Conservation (phyloP, 53 echinoderm and acorn worm genomes). For the Holothuria scabra region DNA sequence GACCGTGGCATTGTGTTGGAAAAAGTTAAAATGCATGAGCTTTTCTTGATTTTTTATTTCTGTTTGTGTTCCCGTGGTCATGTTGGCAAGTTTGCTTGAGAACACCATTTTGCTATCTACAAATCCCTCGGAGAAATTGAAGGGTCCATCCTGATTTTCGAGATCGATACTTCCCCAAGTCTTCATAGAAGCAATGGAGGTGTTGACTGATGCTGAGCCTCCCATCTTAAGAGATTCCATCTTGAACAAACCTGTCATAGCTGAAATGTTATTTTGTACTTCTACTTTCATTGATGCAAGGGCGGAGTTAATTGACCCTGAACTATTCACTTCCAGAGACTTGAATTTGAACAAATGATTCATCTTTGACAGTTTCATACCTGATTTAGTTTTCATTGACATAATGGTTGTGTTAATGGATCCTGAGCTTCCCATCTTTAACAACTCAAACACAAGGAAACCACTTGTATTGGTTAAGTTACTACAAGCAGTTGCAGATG, state of each 20-base stretch:
- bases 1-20: constrained; percentile 13
- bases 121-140: neutral
- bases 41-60: constrained; percentile 28
- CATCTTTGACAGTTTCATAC: constrained; percentile 52
- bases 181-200: constrained; percentile 64
- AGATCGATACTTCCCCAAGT: constrained; percentile 60
- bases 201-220: constrained; percentile 58
- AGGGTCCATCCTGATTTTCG: constrained; percentile 17
- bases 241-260: constrained; percentile 54
- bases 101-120: constrained; percentile 17
- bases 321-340: constrained; percentile 10
- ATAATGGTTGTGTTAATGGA: constrained; percentile 67
- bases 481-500: constrained; percentile 42
- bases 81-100: constrained; percentile 59
- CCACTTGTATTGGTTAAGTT: constrained; percentile 56
- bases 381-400: constrained; percentile 59
- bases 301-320: constrained; percentile 59
- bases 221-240: constrained; percentile 39
- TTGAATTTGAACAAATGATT: constrained; percentile 54
- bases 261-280: constrained; percentile 40
- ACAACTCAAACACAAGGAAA: constrained; percentile 50
- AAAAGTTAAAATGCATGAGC: constrained; percentile 32
- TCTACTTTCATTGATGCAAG: constrained; percentile 54
- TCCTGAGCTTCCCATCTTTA: constrained; percentile 43
- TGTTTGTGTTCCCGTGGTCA: constrained; percentile 60